phyloP scores from a whole-genome alignment of 1,140 invertebrate genomes.

The Nilaparvata lugens region DNA sequence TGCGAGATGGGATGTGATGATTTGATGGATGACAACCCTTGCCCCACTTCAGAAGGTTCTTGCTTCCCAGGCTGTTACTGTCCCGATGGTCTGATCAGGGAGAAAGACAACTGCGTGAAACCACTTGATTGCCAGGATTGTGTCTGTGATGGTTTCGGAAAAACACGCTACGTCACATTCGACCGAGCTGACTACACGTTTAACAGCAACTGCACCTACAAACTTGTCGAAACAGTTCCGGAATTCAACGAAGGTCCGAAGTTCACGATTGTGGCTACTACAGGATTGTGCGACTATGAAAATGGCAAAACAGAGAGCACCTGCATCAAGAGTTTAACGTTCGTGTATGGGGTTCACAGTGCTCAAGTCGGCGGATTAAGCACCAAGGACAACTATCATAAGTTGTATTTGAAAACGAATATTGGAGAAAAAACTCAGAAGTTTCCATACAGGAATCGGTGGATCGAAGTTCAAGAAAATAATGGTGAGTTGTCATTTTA shows the following conservation, averaged over 20 bases:
- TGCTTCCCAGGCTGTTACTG: constrained; percentile 80
- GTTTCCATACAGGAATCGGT: constrained; percentile 41
- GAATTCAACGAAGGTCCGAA: constrained; percentile 39
- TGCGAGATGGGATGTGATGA: constrained; percentile 66
- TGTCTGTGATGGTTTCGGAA: constrained; percentile 57
- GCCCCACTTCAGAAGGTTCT: constrained; percentile 47
- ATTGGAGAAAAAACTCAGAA: constrained; percentile 37
- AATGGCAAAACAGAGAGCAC: constrained; percentile 33
- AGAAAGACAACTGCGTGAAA: constrained; percentile 55
- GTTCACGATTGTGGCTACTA: constrained; percentile 53
- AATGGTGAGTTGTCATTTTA: not conserved
- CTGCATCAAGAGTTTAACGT: constrained; percentile 51
- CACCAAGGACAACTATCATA: too few species aligned
- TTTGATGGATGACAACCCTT: constrained; percentile 45
- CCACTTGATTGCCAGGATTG: constrained; percentile 67
- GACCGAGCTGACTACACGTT: constrained; percentile 60
- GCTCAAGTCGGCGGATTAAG: constrained; percentile 39
- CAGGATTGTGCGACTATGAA: constrained; percentile 45
- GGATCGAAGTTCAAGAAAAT: constrained; percentile 37
- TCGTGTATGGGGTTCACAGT: constrained; percentile 53
- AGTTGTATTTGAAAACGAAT: constrained; percentile 17
- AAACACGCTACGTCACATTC: constrained; percentile 61
- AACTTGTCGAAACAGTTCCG: constrained; percentile 53
- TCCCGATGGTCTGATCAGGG: constrained; percentile 61
- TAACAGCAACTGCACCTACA: constrained; percentile 68